phyloP scores from a whole-genome alignment of 2,888 invertebrate species.

The Troilus luridus region DNA sequence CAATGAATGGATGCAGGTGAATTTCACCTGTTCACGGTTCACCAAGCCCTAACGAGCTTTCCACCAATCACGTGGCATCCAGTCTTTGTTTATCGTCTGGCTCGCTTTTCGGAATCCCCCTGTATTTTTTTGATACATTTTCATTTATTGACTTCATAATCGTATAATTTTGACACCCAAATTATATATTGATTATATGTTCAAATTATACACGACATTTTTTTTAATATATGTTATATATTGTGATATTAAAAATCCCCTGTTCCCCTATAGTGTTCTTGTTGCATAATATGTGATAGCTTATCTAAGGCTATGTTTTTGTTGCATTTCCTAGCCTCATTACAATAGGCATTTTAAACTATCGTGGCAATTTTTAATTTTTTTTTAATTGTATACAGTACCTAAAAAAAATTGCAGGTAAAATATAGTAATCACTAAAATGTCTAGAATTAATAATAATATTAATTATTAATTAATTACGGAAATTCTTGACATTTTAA shows the following conservation, averaged over 20 bases:
- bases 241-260: neutral
- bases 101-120: conserved; percentile 4
- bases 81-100: conserved; percentile 26
- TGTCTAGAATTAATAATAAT: too few species aligned
- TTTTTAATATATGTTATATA: neutral
- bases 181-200: neutral
- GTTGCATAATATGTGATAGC: neutral
- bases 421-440: too few species aligned
- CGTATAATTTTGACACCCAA: neutral
- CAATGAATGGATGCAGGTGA: conserved; percentile 46
- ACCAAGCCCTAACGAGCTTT: conserved; percentile 27
- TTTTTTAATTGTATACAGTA: too few species aligned
- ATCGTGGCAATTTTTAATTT: neutral
- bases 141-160: neutral
- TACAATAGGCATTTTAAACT: neutral
- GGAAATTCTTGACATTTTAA: too few species aligned
- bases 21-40: conserved; percentile 44
- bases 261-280: neutral
- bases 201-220: neutral
- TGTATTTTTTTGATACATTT: neutral
- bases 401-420: too few species aligned
- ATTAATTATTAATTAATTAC: too few species aligned
- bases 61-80: conserved; percentile 33
- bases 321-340: neutral
- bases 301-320: neutral